phyloP scores from a whole-genome alignment of 2,888 invertebrate genomes.

The Anoplius nigerrimus region DNA sequence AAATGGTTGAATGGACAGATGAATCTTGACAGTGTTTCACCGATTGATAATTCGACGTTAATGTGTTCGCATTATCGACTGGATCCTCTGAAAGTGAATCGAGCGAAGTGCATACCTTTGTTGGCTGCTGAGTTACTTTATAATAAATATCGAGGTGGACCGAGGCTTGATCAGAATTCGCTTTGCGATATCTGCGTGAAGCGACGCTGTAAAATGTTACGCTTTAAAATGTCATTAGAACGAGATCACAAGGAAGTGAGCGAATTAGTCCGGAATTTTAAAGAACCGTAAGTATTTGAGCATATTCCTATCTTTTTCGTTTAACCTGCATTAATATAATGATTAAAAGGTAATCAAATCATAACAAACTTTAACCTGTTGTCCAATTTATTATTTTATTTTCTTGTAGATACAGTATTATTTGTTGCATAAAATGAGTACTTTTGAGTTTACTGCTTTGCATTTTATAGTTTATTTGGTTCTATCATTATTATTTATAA shows the following conservation, averaged over 20 bases:
- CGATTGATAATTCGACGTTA: constrained; percentile 74
- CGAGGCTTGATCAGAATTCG: constrained; percentile 71
- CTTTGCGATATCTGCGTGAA: constrained; percentile 76
- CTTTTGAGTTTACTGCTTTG: too few species aligned
- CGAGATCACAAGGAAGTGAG: constrained; percentile 76
- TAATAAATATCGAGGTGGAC: constrained; percentile 74
- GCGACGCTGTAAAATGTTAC: constrained; percentile 74
- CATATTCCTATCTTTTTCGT: background rate
- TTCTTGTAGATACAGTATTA: background rate
- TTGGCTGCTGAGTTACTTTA: constrained; percentile 74
- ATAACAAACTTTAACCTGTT: too few species aligned
- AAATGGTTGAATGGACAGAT: constrained; percentile 75
- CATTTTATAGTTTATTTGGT: too few species aligned
- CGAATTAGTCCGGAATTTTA: constrained; percentile 71
- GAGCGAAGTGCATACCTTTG: constrained; percentile 74
- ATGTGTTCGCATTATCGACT: constrained; percentile 76
- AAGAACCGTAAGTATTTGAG: constrained; percentile 62
- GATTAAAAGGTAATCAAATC: too few species aligned
- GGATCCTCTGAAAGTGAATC: constrained; percentile 74
- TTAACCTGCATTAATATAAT: too few species aligned
- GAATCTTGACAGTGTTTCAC: constrained; percentile 63
- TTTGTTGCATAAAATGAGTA: too few species aligned
- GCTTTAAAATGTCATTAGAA: constrained; percentile 75
- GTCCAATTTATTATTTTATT: background rate
- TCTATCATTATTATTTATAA: too few species aligned